phyloP scores from a whole-genome alignment of 2,797 vertebrate genomes.

The Leptoclinus maculatus region DNA sequence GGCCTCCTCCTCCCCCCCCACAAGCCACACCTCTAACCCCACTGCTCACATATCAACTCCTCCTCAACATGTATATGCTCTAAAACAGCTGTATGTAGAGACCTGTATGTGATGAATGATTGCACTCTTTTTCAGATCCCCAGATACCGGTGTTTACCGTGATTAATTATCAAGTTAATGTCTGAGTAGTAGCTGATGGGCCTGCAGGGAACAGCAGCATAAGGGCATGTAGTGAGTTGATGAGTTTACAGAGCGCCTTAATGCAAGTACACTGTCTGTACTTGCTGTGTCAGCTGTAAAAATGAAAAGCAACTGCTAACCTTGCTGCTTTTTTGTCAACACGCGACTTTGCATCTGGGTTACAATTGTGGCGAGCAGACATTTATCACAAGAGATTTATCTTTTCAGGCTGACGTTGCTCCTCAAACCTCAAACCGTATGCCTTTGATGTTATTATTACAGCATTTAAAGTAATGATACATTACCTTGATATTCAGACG shows the following conservation, averaged over 20 bases:
- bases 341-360: slow-evolving; percentile 7
- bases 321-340: slow-evolving; percentile 40
- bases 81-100: not conserved
- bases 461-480: not conserved
- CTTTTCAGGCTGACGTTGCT: slow-evolving; percentile 13
- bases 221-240: not conserved
- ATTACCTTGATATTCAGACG: not conserved
- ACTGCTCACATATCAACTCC: not conserved
- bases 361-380: slow-evolving; percentile 12
- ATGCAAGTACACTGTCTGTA: not conserved
- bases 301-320: slow-evolving; percentile 17
- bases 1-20: not conserved
- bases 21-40: not conserved
- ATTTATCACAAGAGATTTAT: slow-evolving; percentile 40
- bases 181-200: not conserved
- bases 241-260: slow-evolving; percentile 16
- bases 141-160: not conserved
- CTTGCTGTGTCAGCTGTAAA: slow-evolving; percentile 39
- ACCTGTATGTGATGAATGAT: not conserved
- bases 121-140: not conserved
- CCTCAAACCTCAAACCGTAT: slow-evolving; percentile 3
- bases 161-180: slow-evolving; percentile 13
- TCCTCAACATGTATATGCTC: not conserved
- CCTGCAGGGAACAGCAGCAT: not conserved
- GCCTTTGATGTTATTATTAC: slow-evolving; percentile 2